These are phyloP conservation scores for Nebria ingens DNA, from an alignment of 1,140 invertebrate species.

Conservation along the genomic window DNA sequence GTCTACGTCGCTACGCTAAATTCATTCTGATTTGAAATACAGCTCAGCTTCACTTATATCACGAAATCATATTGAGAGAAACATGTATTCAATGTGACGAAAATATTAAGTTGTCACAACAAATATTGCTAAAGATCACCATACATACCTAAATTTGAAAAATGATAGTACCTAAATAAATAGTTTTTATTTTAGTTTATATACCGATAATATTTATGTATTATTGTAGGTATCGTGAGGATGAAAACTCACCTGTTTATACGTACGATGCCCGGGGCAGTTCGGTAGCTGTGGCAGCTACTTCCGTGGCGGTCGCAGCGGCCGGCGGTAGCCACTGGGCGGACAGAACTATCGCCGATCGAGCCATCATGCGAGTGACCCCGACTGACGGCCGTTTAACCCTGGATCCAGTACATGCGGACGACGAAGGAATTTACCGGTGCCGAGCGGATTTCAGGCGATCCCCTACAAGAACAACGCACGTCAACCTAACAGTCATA, in stretches of 20 bases:
- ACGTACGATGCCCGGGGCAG: slow-evolving; percentile 27
- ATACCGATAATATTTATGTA: background rate
- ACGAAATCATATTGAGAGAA: too few relatives aligned
- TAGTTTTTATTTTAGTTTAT: too few relatives aligned
- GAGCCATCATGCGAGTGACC: slow-evolving; percentile 33
- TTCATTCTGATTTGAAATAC: too few relatives aligned
- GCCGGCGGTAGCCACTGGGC: slow-evolving; percentile 29
- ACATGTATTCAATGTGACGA: too few relatives aligned
- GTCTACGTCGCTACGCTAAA: too few relatives aligned
- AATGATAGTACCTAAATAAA: too few relatives aligned
- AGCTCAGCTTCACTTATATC: too few relatives aligned
- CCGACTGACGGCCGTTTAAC: slow-evolving; percentile 44
- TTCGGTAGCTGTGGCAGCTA: background rate
- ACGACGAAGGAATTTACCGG: slow-evolving; percentile 55
- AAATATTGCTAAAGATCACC: too few relatives aligned
- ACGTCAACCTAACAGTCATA: slow-evolving; percentile 61
- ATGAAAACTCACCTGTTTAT: slow-evolving; percentile 27
- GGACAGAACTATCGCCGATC: slow-evolving; percentile 38
- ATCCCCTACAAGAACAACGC: slow-evolving; percentile 58
- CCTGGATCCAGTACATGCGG: slow-evolving; percentile 40
- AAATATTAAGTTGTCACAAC: too few relatives aligned
- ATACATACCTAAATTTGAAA: too few relatives aligned
- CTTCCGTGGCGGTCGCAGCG: slow-evolving; percentile 3
- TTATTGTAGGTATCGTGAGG: slow-evolving; percentile 17
- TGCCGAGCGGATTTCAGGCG: slow-evolving; percentile 65